These are phyloP conservation scores for Uloborus plumipes DNA, from an alignment of 2,888 invertebrate genomes.

Conservation along the genomic window DNA sequence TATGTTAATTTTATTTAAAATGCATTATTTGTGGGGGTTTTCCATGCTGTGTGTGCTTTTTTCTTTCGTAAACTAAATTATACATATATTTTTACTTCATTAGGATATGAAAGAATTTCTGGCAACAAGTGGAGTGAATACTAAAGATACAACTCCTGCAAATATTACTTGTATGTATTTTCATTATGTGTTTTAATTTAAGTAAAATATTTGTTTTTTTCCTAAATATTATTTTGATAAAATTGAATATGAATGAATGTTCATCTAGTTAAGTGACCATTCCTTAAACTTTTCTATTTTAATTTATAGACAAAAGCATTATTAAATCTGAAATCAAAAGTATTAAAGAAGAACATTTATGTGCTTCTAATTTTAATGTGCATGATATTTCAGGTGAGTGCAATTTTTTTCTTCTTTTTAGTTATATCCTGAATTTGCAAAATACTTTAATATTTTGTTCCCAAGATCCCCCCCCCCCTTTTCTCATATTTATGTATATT, in stretches of 20 bases:
- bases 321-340: conserved; percentile 60
- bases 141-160: conserved; percentile 21
- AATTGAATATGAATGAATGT: no score
- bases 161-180: conserved; percentile 27
- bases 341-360: conserved; percentile 54
- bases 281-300: neutral
- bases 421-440: no score
- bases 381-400: conserved; percentile 31
- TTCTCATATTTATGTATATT: no score
- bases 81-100: neutral
- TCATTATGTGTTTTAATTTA: neutral
- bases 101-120: conserved; percentile 45
- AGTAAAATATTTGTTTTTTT: neutral
- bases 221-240: no score
- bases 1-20: neutral
- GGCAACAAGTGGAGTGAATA: conserved; percentile 1
- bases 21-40: no score
- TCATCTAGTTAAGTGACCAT: no score
- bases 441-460: no score
- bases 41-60: no score
- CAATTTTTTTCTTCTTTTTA: neutral
- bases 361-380: conserved; percentile 19
- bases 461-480: no score
- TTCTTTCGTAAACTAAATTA: no score
- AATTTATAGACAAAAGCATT: conserved; percentile 44